Evolutionary conservation across 2,797 vertebrate genomes (phyloP).

Genomic region (Tinamus major): DNA sequence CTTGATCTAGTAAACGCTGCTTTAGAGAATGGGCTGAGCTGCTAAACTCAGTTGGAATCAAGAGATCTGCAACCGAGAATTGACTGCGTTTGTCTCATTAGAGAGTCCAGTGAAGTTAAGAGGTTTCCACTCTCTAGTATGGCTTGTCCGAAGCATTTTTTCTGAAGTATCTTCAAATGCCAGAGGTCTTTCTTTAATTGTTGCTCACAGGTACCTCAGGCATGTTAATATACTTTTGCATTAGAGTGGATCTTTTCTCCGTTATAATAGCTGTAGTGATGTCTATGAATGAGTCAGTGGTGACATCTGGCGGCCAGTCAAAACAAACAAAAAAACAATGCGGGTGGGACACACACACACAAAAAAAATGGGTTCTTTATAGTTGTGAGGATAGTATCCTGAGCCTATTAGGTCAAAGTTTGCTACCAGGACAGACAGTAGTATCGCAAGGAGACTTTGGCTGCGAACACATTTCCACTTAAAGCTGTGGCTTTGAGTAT

Average conservation of each 20-base stretch:
- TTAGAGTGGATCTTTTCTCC: background rate
- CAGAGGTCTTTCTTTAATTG: background rate
- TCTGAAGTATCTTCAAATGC: background rate
- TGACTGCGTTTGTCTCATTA: background rate
- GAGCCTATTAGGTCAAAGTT: background rate
- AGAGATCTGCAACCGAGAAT: background rate
- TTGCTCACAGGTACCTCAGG: background rate
- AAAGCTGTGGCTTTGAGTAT: background rate
- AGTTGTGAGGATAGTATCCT: background rate
- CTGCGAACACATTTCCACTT: background rate
- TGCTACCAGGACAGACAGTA: background rate
- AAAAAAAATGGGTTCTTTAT: background rate
- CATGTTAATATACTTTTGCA: background rate
- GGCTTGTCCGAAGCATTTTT: background rate
- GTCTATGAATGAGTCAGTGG: rapidly evolving
- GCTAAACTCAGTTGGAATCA: slow-evolving; percentile 3
- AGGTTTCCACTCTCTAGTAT: background rate
- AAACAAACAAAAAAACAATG: too few relatives aligned
- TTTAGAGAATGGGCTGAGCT: background rate
- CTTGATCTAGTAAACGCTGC: background rate
- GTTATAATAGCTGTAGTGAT: background rate
- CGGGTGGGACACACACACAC: too few relatives aligned
- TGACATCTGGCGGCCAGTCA: background rate
- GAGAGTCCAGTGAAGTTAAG: background rate
- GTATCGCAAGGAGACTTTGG: background rate